These are phyloP conservation scores for Plebejus anna DNA, from an alignment of 2,888 invertebrate genomes.

Conservation along the genomic window DNA sequence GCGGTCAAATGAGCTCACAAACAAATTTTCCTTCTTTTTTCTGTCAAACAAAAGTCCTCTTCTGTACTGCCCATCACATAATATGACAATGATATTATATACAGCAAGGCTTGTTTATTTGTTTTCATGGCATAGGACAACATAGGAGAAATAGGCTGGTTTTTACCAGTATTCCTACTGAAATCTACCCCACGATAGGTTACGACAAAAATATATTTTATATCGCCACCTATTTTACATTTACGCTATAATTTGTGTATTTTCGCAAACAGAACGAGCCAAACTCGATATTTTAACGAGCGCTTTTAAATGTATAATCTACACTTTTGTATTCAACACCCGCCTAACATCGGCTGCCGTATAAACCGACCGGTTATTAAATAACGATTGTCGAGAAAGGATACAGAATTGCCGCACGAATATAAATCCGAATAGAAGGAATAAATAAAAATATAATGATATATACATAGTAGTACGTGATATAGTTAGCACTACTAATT, in stretches of 20 bases:
- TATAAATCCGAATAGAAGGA: slow-evolving; percentile 4
- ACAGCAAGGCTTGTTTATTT: no score
- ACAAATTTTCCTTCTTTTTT: no score
- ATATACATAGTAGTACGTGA: neutral
- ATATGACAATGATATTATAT: no score
- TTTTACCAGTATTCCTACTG: no score
- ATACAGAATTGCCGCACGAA: slow-evolving; percentile 13
- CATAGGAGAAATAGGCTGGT: no score
- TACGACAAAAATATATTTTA: neutral
- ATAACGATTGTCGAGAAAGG: slow-evolving; percentile 12
- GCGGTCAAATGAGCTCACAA: no score
- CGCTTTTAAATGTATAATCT: slow-evolving; percentile 73
- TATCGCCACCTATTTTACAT: neutral
- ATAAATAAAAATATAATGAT: neutral
- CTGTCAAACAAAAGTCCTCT: no score
- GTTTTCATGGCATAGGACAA: no score
- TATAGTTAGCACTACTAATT: neutral
- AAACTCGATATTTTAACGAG: slow-evolving; percentile 53
- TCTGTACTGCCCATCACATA: no score
- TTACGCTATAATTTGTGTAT: neutral
- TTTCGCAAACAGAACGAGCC: slow-evolving; percentile 15
- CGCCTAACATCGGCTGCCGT: slow-evolving; percentile 46
- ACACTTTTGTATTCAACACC: slow-evolving; percentile 71
- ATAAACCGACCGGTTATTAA: slow-evolving; percentile 28
- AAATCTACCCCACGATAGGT: no score